A percentile compares a stretch with the other conserved stretches of the same genome.
These are phyloP conservation scores for Actinemys pallida DNA, from an alignment of 2,113 vertebrate species.

Conservation along the genomic window DNA sequence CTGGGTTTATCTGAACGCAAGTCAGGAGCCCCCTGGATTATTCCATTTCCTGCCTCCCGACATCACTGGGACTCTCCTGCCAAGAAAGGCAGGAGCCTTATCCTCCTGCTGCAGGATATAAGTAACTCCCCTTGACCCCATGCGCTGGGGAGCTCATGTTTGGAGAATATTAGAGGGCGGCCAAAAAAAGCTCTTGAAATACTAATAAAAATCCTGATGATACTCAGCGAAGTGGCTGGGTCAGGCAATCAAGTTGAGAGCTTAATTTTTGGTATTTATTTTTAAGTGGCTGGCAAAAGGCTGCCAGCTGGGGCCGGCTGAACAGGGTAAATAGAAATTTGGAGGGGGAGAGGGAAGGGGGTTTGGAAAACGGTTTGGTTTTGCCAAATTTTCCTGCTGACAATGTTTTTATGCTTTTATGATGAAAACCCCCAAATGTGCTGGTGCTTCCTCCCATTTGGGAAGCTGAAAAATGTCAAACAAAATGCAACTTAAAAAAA, in stretches of 20 bases:
- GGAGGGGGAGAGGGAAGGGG: background rate
- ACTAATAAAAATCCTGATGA: background rate
- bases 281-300: background rate
- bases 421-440: background rate
- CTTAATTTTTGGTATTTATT: accelerated
- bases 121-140: background rate
- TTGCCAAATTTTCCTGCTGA: background rate
- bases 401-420: background rate
- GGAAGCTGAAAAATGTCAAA: background rate
- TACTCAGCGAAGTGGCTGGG: background rate
- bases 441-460: background rate
- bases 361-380: background rate
- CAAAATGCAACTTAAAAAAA: background rate
- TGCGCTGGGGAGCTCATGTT: background rate
- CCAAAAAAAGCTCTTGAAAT: conserved; percentile 49
- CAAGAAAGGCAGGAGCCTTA: conserved; percentile 14
- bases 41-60: background rate
- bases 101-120: background rate
- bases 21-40: background rate
- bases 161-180: background rate
- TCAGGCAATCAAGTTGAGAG: background rate
- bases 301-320: background rate
- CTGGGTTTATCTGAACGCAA: background rate
- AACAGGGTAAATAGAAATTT: background rate
- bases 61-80: background rate